These are phyloP conservation scores for Lepeophtheirus nordmannii DNA, from an alignment of 2,888 invertebrate genomes.

Conservation along the genomic window DNA sequence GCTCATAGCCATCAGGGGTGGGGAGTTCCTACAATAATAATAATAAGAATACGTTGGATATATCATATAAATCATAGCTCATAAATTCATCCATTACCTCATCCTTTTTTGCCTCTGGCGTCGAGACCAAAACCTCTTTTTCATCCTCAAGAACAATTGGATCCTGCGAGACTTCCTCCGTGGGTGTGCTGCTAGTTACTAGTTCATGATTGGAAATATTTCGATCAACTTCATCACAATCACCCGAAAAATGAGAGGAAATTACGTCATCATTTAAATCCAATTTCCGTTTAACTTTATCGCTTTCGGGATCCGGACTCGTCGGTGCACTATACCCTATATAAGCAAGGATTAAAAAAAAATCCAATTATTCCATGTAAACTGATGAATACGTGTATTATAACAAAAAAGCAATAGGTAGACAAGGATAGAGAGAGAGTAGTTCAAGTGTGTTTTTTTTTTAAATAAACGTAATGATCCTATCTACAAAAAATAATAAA, in stretches of 20 bases:
- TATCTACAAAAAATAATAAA: too few species aligned
- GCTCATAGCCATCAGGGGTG: conserved; percentile 16
- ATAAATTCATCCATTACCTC: neutral
- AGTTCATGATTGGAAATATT: too few species aligned
- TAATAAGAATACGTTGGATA: neutral
- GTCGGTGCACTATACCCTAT: conserved; percentile 1
- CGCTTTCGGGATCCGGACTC: conserved; percentile 8
- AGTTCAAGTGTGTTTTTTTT: too few species aligned
- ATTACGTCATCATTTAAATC: neutral
- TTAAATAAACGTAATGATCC: too few species aligned
- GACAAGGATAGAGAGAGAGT: too few species aligned
- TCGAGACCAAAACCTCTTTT: neutral
- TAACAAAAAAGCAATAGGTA: too few species aligned
- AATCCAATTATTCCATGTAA: neutral
- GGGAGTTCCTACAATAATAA: neutral
- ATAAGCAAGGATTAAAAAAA: neutral
- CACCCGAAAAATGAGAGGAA: neutral
- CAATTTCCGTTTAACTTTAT: neutral
- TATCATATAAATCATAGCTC: too few species aligned
- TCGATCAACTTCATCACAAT: too few species aligned
- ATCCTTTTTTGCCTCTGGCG: conserved; percentile 13
- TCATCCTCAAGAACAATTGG: neutral
- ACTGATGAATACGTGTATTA: too few species aligned
- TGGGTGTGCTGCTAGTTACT: too few species aligned
- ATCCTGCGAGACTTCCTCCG: conserved; percentile 2